A percentile compares a stretch with the other conserved stretches of the same genome.
These are phyloP conservation scores for Martes martes DNA, from an alignment of 2,113 vertebrate species.

Conservation along the genomic window DNA sequence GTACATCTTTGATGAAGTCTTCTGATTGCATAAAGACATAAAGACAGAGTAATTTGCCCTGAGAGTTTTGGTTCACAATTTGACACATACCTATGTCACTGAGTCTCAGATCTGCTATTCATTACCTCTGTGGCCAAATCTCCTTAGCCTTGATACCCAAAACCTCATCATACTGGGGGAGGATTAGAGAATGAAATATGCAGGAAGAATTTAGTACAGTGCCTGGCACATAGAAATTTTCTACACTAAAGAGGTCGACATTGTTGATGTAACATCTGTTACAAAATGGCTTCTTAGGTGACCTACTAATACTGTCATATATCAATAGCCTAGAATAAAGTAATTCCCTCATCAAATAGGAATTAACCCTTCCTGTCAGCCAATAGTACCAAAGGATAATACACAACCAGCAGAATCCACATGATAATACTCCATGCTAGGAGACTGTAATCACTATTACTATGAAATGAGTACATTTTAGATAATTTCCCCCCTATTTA, in stretches of 20 bases:
- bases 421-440: neutral
- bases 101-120: neutral
- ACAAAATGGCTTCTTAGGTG: neutral
- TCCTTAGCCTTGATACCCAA: neutral
- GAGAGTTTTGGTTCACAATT: neutral
- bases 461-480: neutral
- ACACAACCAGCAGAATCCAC: neutral
- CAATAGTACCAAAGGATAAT: neutral
- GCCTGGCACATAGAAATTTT: neutral
- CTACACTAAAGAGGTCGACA: neutral
- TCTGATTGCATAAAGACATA: neutral
- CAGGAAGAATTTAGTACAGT: neutral
- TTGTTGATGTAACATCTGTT: neutral
- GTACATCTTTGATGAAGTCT: neutral
- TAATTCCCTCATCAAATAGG: neutral
- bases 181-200: neutral
- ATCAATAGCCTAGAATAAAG: neutral
- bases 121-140: neutral
- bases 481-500: neutral
- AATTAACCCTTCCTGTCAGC: neutral
- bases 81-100: neutral
- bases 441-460: neutral
- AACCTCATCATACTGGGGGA: neutral
- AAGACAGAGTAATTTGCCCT: neutral
- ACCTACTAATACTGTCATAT: neutral